Base-by-base conservation (phyloP, 1,140 invertebrate genomes). In the Adelges cooleyi region DNA sequence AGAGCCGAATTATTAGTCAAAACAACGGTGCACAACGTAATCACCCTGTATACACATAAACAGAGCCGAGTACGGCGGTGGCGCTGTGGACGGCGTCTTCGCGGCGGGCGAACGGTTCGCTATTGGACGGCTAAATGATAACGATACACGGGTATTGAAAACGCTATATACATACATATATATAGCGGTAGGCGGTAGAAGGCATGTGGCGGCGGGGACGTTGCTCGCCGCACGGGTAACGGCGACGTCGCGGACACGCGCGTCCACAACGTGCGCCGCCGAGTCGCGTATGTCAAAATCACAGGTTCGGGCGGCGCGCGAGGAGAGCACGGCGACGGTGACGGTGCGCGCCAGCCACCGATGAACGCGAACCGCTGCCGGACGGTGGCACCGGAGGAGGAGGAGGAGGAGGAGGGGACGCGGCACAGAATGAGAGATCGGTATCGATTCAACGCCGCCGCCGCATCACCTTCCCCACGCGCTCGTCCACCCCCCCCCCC, bases 371-470 rank as follows among this genome's bases (percentile, higher is more conserved):
- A n/a, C n/a, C n/a, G n/a, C n/a, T n/a, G n/a, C n/a, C n/a, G n/a
- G n/a, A n/a, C n/a, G n/a, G n/a, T n/a, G n/a, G 42, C 9, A 18
- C 13, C 38, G 38, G 18, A 10, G 20, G 53, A 33, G 13, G 38
- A 56, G 27, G 38, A 18, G 22, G 54, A n/a, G 23, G 49, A 59
- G 44, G 23, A 40, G 38, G 54, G 40, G 54, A 59, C 36, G 42
- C 44, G 56, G 29, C 11, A 54, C 18, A 62, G 56, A 62, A 62
- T 62, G 56, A 62, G 56, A 62, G 56, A 62, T 62, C 56, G 56
- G 56, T 62, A 62, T 62, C 56, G 56, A 62, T 62, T 62, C 56
- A 42, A 40, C 22, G 56, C 29, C 29, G 56, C 56, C 22, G 56
- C 29, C 29, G 56, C 56, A 62, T 59, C 56, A 62, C 42, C 56